Conservation (phyloP, 2,113 vertebrate genomes). For the Prionailurus bengalensis region DNA sequence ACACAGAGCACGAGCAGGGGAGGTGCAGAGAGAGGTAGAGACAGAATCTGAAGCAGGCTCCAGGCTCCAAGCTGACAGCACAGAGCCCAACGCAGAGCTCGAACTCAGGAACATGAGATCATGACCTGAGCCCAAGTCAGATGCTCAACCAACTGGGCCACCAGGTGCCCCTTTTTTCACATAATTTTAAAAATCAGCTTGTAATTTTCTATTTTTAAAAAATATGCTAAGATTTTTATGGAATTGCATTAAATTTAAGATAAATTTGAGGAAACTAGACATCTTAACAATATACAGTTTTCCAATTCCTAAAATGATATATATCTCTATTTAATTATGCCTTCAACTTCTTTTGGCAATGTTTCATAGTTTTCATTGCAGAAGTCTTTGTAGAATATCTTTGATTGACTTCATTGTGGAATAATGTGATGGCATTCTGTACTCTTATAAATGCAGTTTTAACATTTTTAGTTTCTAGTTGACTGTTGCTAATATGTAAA, state of each 20-base stretch:
- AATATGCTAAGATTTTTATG: background rate
- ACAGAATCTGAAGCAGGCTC: too few species aligned
- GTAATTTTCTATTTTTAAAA: slow-evolving; percentile 19
- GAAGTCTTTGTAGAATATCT: background rate
- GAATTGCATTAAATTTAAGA: background rate
- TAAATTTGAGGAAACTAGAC: background rate
- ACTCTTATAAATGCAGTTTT: background rate
- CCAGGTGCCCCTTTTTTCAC: background rate
- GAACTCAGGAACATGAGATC: too few species aligned
- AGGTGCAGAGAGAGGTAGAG: too few species aligned
- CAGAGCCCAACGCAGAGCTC: too few species aligned
- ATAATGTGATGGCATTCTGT: background rate
- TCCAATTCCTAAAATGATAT: background rate
- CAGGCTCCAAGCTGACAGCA: too few species aligned
- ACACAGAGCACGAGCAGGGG: too few species aligned
- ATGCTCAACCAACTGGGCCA: too few species aligned
- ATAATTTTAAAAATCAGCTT: slow-evolving; percentile 32
- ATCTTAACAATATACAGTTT: background rate
- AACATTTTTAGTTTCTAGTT: slow-evolving; percentile 13
- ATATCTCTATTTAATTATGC: background rate
- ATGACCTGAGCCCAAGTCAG: too few species aligned
- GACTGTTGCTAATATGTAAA: background rate
- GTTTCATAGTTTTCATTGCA: background rate
- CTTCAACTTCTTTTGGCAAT: background rate
- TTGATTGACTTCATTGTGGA: background rate